Base-by-base conservation (phyloP, 1,140 invertebrate genomes). In the Procambarus virginalis region DNA sequence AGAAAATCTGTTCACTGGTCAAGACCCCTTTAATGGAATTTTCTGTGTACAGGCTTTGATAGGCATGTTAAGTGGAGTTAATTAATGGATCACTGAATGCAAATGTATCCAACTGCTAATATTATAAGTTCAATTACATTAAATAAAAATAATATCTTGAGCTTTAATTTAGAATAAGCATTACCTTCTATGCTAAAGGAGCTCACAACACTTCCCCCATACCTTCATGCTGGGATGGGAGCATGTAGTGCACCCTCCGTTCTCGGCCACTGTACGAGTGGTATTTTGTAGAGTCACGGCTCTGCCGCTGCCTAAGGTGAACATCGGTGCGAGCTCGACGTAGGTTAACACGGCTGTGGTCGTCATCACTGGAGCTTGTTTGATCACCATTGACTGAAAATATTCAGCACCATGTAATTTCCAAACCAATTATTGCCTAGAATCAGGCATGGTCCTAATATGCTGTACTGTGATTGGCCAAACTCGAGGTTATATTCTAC, bases 211-310 rank as follows among this genome's bases (percentile, higher is more conserved):
- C 51, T 55, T 64, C 12, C 6, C 2, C 12, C 70, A 51, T 73
- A 84, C 82, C 82, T 84, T 46, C 82, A 84, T 49, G 64, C 20
- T 48, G 82, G 4, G 82, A 84, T 17, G 82, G 82, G 22, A 84
- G 49, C 10, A 20, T 75, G 20, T 75, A 10, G n/a, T 84, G 82
- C 46, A 46, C 14, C 46, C 68, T 22, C 4, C 46, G 48, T 34
- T 75, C 82, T n/a, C 49, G 82, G n/a, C 82, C 82, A 45, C 48
- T 51, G 20, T 75, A 84, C 5, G 82, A 84, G 22, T 84, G 68
- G 46, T 75, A 75, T 75, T 51, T 84, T 48, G 46, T 51, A 2
- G 64, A 55, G 17, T 75, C 82, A n/a, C 70, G 82, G 10, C 49
- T 48, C 4, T 22, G 60, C 17, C 82, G 14, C 58, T 73, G 45